Base-by-base conservation (phyloP, 2,888 invertebrate genomes). In the Dusona sp. region DNA sequence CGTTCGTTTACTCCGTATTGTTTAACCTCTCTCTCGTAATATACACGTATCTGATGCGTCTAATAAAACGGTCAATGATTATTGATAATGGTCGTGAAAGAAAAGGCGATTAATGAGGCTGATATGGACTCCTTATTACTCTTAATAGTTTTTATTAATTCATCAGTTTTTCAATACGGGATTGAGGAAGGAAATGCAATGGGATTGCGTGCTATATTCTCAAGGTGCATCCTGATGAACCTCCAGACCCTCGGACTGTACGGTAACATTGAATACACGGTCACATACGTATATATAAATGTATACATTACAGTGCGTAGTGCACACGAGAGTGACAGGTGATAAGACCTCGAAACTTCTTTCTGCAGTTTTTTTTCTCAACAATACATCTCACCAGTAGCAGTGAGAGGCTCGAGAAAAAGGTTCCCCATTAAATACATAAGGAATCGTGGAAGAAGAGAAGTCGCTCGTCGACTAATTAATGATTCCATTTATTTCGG, bases 11-110 rank as follows among this genome's bases (percentile, higher is more conserved):
- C 45, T 45, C 36, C 22, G 36, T 22, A 70, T 19, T 70, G 29
- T 19, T 65, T 13, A 9, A 7, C 11, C 19, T 48, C 6, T 48
- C 48, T 29, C 48, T 13, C 57, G 16, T 22, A 65, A 64, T 38
- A 57, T 51, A 75, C 78, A 73, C 61, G 79, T 70, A 79, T 79
- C 68, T 74, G 57, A 51, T 77, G 77, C n/a, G 77, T 68, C 80
- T 86, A 83, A 86, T 86, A 83, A 86, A 86, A 77, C 86, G 83
- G 72, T 86, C 86, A 86, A 86, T 83, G 80, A 83, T 83, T 86
- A 86, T 86, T 86, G 86, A 86, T 86, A 86, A 83, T 81, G 83
- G 83, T 80, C 83, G 78, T 33, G 72, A 54, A 64, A 51, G 54
- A 72, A 73, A 78, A 79, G 61, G 67, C 80, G 86, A 86, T 86